phyloP scores from a whole-genome alignment of 2,797 vertebrate species.

The Clamator glandarius region DNA sequence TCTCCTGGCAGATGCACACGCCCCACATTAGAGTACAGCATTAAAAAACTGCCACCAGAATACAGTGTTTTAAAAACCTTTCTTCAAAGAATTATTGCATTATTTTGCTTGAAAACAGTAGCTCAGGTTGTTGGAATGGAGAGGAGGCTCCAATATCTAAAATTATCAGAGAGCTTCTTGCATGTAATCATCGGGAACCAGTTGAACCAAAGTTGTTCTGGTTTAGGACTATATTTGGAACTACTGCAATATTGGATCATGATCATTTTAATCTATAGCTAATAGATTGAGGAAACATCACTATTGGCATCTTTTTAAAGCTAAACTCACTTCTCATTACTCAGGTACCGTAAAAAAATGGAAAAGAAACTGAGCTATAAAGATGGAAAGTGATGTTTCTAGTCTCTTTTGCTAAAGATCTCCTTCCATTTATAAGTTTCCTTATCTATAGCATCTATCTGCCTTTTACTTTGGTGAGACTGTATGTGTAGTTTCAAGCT shows the following conservation, averaged over 20 bases:
- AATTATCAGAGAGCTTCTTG: neutral
- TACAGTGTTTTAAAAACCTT: neutral
- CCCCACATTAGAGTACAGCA: fast-evolving
- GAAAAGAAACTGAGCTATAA: neutral
- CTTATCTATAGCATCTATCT: fast-evolving
- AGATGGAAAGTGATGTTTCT: neutral
- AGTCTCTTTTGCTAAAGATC: neutral
- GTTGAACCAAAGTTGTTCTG: neutral
- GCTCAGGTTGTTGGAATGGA: neutral
- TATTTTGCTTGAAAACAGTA: neutral
- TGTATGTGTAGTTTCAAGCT: neutral
- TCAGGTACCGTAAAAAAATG: neutral
- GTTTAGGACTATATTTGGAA: neutral
- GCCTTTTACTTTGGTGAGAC: neutral
- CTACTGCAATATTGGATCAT: neutral
- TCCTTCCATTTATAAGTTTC: neutral
- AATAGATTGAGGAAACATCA: neutral
- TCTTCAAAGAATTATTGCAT: neutral
- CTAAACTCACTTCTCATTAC: neutral
- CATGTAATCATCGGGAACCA: neutral
- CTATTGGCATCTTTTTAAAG: neutral
- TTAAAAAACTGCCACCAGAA: neutral
- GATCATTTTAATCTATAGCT: neutral
- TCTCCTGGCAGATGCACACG: too few relatives aligned
- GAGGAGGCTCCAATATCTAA: neutral